Evolutionary conservation across 2,888 invertebrate genomes (phyloP), one percentile per base, ranked within the genome.

Genomic region (Parelbella ahira): DNA sequence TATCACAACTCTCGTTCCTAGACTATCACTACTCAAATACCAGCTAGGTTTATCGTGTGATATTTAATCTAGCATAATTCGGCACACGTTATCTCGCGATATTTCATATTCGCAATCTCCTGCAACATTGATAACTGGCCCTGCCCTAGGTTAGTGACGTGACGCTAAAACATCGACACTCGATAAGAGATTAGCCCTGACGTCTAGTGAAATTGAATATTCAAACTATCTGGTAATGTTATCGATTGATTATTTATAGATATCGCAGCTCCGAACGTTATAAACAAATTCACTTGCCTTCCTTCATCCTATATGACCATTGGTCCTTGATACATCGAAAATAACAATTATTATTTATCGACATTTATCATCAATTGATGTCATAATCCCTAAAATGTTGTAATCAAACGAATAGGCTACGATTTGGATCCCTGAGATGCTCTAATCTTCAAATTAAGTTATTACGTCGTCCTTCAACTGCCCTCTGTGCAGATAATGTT

Each of bases 71-170:
- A 66, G 60, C 59, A 64, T 74, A 78, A 83, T 82, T 80, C 74
- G 70, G 74, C 60, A 60, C 73, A 49, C 64, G 56, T 65, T 84
- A 84, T 84, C 84, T 12, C 19, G 45, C 47, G 54, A 66, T 67
- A 70, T 72, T 68, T 71, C 63, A 70, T 63, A 72, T 74, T 74
- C 68, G 68, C 81, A 78, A 83, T 83, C 80, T 79, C 68, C 55
- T 74, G 73, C 70, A 76, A 51, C 29, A 33, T 63, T 58, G 81
- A 80, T 86, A 84, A 74, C 63, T 69, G 67, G 73, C 74, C 76
- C 71, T 72, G 74, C 75, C 76, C 76, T 78, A 77, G 71, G 64
- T 63, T 72, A 77, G 78, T 54, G 77, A 56, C 63, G 80, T 48
- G 66, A 65, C 56, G 49, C 37, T 38, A 13, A 44, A 38, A 36